Base-by-base conservation (phyloP, 2,113 vertebrate genomes). In the Dinomys branickii region DNA sequence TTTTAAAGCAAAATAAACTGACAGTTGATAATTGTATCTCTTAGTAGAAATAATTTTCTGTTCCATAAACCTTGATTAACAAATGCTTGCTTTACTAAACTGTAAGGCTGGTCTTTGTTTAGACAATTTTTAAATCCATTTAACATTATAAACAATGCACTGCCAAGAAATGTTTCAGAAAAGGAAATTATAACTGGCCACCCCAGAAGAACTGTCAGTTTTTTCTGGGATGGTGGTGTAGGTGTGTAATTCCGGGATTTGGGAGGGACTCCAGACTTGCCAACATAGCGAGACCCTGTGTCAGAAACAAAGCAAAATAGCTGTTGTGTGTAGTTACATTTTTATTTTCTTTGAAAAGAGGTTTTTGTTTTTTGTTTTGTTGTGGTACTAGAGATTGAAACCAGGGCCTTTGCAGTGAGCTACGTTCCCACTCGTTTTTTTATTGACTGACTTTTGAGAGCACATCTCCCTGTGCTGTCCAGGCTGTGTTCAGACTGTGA, bases 311-410 rank as follows among this genome's bases (percentile, higher is more conserved):
- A 54, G 41, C 47, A 80, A 80, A 52, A 80, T 50, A 47, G 47
- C 28, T 6, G 7, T 47, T 47, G 28, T 80, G 0, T 91, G 17
- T 83, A 41, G 78, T 84, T 84, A 78, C 82, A 50, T 85, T 95
- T 85, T 94, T 33, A 20, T 92, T 83, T 91, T 88, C 47, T 33
- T 38, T 83, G 78, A 92, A 95, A 93, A 94, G 67, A 61, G 28
- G 26, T 33, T 78, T 77, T 47, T 47, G 44, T 71, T 78, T 50
- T 33, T 50, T 50, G 44, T 50, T 50, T 78, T 78, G 75, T 78
- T 7, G 3, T 77, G 12, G 7, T 50, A 8, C 24, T 50, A 17
- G 1, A 22, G 44, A 47, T 50, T 77, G 73, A 77, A 50, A 77
- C 7, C 12, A 28, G 5, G 73, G 73, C 13, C 26, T 77, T 30